Conservation (phyloP, 2,113 vertebrate species). For the Ciconia maguari region DNA sequence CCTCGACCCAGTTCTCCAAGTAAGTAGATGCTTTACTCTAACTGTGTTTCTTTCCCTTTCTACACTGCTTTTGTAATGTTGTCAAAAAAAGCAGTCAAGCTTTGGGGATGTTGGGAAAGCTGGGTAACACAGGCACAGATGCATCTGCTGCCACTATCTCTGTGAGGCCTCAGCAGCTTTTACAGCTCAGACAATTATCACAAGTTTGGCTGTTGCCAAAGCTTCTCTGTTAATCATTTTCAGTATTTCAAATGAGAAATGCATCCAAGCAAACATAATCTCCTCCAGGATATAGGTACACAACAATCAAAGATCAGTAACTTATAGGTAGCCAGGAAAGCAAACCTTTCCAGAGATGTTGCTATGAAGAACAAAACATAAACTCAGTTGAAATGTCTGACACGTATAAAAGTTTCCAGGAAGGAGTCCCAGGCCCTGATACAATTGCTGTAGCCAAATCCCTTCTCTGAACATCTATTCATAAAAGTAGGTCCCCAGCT, state of each 20-base stretch:
- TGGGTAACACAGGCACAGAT: slow-evolving; percentile 9
- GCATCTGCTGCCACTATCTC: neutral
- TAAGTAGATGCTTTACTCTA: neutral
- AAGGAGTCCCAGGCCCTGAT: neutral
- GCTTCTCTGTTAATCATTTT: neutral
- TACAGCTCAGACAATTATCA: slow-evolving; percentile 26
- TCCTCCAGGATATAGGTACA: neutral
- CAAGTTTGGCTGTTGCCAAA: neutral
- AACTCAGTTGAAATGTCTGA: neutral
- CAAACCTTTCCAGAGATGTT: neutral
- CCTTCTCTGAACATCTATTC: slow-evolving; percentile 19
- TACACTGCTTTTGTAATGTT: neutral
- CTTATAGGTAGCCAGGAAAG: neutral
- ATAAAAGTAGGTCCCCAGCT: slow-evolving; percentile 29
- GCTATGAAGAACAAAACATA: neutral
- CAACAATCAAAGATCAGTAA: neutral
- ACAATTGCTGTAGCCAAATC: neutral
- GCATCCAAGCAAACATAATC: neutral
- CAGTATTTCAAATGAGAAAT: neutral
- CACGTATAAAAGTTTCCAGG: neutral
- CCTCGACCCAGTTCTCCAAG: neutral
- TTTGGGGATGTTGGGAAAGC: slow-evolving; percentile 14
- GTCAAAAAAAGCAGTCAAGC: slow-evolving; percentile 9
- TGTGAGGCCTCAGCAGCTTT: slow-evolving; percentile 10
- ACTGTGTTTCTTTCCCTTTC: neutral